Conservation (phyloP, 2,113 vertebrate species). For the Sinocyclocheilus anophthalmus region DNA sequence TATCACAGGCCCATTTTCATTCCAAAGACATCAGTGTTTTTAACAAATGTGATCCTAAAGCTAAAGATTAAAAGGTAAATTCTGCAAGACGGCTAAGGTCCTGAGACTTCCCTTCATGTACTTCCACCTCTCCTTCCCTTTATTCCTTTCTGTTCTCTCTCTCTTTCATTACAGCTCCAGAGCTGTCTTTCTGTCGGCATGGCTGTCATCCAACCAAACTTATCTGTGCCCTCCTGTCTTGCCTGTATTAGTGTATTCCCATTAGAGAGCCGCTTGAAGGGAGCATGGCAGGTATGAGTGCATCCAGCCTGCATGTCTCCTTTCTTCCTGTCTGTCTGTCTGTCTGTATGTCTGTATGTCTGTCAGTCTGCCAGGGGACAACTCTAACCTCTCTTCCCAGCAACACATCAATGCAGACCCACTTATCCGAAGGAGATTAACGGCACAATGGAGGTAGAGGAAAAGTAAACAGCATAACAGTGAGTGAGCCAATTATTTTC, state of each 20-base stretch:
- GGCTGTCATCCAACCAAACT: constrained; percentile 55
- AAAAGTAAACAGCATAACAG: constrained; percentile 44
- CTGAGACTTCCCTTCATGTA: constrained; percentile 37
- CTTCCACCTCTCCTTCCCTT: constrained; percentile 19
- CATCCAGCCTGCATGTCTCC: constrained; percentile 36
- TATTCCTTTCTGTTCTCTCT: neutral
- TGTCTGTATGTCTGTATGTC: neutral
- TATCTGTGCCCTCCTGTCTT: constrained; percentile 58
- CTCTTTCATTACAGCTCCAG: constrained; percentile 29
- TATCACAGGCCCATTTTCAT: neutral
- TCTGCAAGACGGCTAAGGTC: constrained; percentile 13
- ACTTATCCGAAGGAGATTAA: constrained; percentile 19
- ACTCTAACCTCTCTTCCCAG: neutral
- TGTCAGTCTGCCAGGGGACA: constrained; percentile 25
- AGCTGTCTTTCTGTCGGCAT: constrained; percentile 48
- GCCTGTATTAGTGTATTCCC: constrained; percentile 56
- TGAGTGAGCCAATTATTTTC: constrained; percentile 53
- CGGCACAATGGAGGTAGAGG: constrained; percentile 30
- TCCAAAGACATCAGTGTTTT: constrained; percentile 20
- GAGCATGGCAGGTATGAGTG: constrained; percentile 52
- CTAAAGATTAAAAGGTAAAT: constrained; percentile 4
- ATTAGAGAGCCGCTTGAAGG: constrained; percentile 53
- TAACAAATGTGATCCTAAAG: constrained; percentile 3
- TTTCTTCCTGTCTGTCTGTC: constrained; percentile 35
- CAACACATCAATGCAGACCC: constrained; percentile 10